Evolutionary conservation across 2,888 invertebrate species (phyloP), one percentile per base, ranked within the genome.

Genomic region (Fissipunctia ypsillon): DNA sequence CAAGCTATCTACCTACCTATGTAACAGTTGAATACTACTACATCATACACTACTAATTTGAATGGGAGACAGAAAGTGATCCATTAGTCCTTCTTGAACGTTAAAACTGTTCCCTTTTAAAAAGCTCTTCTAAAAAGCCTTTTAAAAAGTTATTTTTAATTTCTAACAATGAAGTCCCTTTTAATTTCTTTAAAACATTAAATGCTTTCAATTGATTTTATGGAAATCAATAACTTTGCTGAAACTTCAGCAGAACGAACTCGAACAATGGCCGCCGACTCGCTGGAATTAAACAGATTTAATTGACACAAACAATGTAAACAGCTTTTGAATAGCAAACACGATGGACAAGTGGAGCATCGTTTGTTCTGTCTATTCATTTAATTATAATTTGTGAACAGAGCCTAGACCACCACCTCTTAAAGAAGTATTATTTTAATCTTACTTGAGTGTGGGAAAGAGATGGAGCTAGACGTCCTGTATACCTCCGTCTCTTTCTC

Each of bases 321-420:
- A 81, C 71, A 72, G 54, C 63, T 50, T 69, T 25, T 35, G 81
- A 83, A 83, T 79, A 72, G 73, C 56, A 76, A 83, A 70, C 65
- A 65, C 31, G 54, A 35, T 41, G 50, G 31, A 85, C 77, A 80
- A 73, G 72, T 66, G 50, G 38, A 76, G 48, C 67, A 57, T 65
- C 52, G 78, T 84, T 80, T 76, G 71, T 80, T 25, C 54, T 59
- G 45, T 72, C 71, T 81, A 76, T 76, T 76, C 56, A 78, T 85
- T 84, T 80, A 76, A 84, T 78, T 84, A 74, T 61, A 70, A 76
- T 71, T 81, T 57, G 69, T 60, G 16, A 61, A 60, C 69, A 66
- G n/a, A n/a, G n/a, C n/a, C n/a, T n/a, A n/a, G n/a, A n/a, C n/a
- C n/a, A n/a, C n/a, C n/a, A n/a, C n/a, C n/a, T n/a, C n/a, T n/a